phyloP scores from a whole-genome alignment of 2,797 vertebrate species.

The Pyrocephalus nanus region DNA sequence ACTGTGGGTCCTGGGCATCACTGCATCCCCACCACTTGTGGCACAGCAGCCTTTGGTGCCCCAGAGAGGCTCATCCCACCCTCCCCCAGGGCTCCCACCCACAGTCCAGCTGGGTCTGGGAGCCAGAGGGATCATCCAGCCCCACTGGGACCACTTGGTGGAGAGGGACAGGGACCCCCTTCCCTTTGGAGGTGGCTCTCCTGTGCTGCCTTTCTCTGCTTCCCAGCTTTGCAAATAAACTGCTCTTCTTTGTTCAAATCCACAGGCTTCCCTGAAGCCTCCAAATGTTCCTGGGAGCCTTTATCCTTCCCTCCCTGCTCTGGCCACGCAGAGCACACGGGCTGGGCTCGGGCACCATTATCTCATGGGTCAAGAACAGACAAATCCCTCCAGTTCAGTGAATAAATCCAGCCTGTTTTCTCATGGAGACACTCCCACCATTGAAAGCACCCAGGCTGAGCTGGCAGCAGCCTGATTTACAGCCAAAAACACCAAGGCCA shows the following conservation, averaged over 20 bases:
- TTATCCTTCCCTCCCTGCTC: background rate
- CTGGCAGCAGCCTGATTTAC: background rate
- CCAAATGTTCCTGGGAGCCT: background rate
- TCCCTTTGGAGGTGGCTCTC: background rate
- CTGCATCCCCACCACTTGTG: rapidly evolving
- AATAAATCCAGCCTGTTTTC: background rate
- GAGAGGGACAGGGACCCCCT: background rate
- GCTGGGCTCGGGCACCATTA: background rate
- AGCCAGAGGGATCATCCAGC: background rate
- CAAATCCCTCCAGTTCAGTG: background rate
- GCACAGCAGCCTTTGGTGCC: background rate
- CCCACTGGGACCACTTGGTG: background rate
- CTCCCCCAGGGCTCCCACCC: background rate
- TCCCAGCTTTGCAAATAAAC: background rate
- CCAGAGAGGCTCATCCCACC: background rate
- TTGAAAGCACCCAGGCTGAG: background rate
- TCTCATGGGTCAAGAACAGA: background rate
- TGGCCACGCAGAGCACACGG: rapidly evolving
- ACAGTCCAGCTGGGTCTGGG: background rate
- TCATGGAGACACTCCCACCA: slow-evolving; percentile 13
- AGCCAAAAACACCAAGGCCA: background rate
- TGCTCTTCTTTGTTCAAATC: background rate
- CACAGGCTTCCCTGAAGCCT: background rate
- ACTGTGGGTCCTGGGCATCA: background rate
- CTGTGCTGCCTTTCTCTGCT: background rate